Evolutionary conservation across 2,888 invertebrate species (phyloP).

Genomic region (Euzetes globulus): DNA sequence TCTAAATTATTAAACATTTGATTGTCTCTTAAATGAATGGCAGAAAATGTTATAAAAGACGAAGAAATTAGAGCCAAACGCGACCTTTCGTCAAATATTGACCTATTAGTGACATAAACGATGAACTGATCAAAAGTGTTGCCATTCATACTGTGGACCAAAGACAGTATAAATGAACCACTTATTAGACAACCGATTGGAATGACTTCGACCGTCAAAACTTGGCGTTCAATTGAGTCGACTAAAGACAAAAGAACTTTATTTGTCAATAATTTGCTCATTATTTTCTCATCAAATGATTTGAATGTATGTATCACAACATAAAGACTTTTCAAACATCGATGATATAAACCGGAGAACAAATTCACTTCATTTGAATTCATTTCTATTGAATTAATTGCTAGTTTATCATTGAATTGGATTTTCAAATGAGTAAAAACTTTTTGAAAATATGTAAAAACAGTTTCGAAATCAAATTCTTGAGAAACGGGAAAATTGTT

Average conservation of each 20-base stretch:
- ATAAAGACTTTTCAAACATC: neutral
- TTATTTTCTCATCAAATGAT: neutral
- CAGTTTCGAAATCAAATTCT: neutral
- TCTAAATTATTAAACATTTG: constrained; percentile 1
- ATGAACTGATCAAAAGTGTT: neutral
- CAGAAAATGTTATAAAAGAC: constrained; percentile 3
- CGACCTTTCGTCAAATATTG: constrained; percentile 3
- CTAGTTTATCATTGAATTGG: neutral
- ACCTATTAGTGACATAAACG: neutral
- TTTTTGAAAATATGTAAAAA: neutral
- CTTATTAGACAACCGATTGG: constrained; percentile 17
- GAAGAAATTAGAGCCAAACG: constrained; percentile 9
- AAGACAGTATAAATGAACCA: neutral
- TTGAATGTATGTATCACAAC: neutral
- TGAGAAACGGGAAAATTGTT: neutral
- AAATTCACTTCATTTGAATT: constrained; percentile 13
- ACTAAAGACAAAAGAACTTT: neutral
- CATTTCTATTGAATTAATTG: neutral
- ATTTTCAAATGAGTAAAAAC: constrained; percentile 16
- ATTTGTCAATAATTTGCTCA: neutral
- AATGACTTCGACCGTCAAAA: neutral
- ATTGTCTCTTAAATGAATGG: neutral
- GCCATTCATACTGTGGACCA: neutral
- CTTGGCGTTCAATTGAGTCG: neutral
- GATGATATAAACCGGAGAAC: neutral